Percentiles rank a stretch among this genome's conserved stretches.
phyloP scores from a whole-genome alignment of 2,888 invertebrate species.

The Amphiduros pacificus region DNA sequence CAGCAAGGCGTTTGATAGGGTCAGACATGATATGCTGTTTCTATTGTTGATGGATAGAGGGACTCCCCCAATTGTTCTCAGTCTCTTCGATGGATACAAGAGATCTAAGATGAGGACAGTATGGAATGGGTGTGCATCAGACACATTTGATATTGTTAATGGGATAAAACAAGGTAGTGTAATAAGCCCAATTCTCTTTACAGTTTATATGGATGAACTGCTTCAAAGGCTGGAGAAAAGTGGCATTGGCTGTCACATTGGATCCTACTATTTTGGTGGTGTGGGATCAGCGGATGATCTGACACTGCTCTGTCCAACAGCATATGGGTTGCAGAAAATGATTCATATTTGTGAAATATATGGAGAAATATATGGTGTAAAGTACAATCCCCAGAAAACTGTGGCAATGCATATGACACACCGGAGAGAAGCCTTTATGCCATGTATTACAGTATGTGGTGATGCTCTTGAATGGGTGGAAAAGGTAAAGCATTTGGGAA shows the following conservation, averaged over 20 bases:
- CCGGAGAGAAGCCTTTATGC: too few relatives aligned
- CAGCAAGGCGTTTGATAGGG: conserved; percentile 11
- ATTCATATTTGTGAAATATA: not conserved
- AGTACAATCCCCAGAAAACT: not conserved
- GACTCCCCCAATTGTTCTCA: not conserved
- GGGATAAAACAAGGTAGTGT: not conserved
- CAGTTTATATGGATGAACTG: not conserved
- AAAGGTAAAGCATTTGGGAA: too few relatives aligned
- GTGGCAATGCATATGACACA: not conserved
- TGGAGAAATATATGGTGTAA: not conserved
- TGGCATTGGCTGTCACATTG: conserved; percentile 1
- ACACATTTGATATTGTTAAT: not conserved
- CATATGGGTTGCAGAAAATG: not conserved
- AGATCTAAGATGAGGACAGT: not conserved
- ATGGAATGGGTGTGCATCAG: not conserved
- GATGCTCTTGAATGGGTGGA: too few relatives aligned
- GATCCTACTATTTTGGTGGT: not conserved
- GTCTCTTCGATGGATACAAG: not conserved
- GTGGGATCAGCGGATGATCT: not conserved
- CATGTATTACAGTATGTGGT: too few relatives aligned
- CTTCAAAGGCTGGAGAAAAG: not conserved
- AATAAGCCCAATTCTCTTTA: not conserved
- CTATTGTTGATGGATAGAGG: not conserved
- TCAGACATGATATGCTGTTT: not conserved
- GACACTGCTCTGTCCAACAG: not conserved